phyloP scores from a whole-genome alignment of 2,888 invertebrate species.

The Ischnus inquisitorius region DNA sequence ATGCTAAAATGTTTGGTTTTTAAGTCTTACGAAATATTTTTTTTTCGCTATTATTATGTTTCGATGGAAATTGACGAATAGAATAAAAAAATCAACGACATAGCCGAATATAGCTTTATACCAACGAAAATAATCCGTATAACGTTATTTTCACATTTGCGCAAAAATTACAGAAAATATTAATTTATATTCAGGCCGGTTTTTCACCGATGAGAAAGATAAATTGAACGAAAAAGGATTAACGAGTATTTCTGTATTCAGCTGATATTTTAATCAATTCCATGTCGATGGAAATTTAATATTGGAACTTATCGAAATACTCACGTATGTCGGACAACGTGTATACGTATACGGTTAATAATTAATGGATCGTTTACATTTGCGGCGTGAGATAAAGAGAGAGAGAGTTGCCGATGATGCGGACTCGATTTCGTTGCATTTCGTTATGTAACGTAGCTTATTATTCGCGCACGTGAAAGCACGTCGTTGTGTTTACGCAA shows the following conservation, averaged over 20 bases:
- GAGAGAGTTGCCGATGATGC: neutral
- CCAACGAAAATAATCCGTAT: too few species aligned
- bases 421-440: neutral
- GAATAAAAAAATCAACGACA: too few species aligned
- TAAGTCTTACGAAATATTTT: too few species aligned
- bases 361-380: neutral
- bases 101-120: too few species aligned
- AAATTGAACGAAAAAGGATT: neutral
- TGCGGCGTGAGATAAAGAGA: neutral
- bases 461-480: neutral
- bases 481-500: constrained; percentile 1
- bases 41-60: too few species aligned
- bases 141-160: too few species aligned
- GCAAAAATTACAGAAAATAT: neutral
- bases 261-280: neutral
- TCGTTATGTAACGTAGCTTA: neutral
- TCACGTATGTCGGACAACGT: neutral
- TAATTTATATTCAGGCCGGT: neutral
- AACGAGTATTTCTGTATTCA: neutral
- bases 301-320: neutral
- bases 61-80: too few species aligned
- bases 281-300: neutral
- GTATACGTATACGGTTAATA: neutral
- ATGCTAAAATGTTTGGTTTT: too few species aligned
- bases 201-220: neutral